phyloP scores from a whole-genome alignment of 92 coral and sea anemone species.

The Montipora capitata region DNA sequence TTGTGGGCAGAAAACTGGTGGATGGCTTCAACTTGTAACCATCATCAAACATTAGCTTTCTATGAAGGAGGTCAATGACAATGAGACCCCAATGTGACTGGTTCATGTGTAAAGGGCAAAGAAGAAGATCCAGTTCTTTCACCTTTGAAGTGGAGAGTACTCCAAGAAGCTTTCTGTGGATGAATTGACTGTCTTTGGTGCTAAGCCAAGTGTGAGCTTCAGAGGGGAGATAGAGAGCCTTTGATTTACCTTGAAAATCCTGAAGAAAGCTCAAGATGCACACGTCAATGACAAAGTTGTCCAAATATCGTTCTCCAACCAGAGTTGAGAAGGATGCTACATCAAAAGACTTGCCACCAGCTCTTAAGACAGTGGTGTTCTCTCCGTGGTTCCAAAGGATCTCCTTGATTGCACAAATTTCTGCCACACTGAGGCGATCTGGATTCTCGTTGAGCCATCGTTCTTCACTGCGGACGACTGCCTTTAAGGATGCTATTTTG shows the following conservation, averaged over 20 bases:
- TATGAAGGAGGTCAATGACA: slow-evolving; percentile 33
- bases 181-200: slow-evolving; percentile 19
- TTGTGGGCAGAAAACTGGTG: slow-evolving; percentile 18
- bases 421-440: slow-evolving; percentile 24
- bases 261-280: slow-evolving; percentile 27
- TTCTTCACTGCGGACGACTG: slow-evolving; percentile 20
- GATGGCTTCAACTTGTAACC: slow-evolving; percentile 26
- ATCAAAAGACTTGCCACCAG: slow-evolving; percentile 58
- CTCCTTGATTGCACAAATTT: slow-evolving; percentile 24
- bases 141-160: slow-evolving; percentile 28
- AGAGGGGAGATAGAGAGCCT: slow-evolving; percentile 49
- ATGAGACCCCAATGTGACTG: slow-evolving; percentile 58
- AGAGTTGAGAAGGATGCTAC: slow-evolving; percentile 48
- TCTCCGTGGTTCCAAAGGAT: slow-evolving; percentile 51
- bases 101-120: slow-evolving; percentile 53
- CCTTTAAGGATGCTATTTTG: slow-evolving; percentile 16
- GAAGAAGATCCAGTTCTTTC: slow-evolving; percentile 36
- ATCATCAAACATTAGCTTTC: slow-evolving; percentile 54
- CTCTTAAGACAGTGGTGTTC: slow-evolving; percentile 52
- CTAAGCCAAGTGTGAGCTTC: slow-evolving; percentile 50
- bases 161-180: slow-evolving; percentile 13
- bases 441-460: slow-evolving; percentile 29
- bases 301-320: slow-evolving; percentile 55
- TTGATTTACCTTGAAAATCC: slow-evolving; percentile 38
- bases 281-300: slow-evolving; percentile 72